phyloP scores from a whole-genome alignment of 1,140 invertebrate genomes.

The Conopomorpha cramerella region DNA sequence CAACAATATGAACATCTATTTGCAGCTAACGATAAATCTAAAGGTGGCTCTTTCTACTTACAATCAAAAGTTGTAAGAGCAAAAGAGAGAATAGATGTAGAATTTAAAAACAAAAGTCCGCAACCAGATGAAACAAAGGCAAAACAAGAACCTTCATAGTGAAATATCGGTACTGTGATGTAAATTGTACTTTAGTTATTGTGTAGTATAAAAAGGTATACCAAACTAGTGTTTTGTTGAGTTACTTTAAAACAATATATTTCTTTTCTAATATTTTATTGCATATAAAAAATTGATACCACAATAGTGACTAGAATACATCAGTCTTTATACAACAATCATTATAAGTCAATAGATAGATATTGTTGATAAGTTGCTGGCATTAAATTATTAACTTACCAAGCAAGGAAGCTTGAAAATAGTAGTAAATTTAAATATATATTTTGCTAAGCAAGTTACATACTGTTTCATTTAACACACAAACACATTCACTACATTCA shows the following conservation, averaged over 20 bases:
- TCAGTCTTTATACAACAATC: conserved; percentile 59
- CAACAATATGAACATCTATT: conserved; percentile 91
- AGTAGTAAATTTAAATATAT: too few relatives aligned
- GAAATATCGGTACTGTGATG: too few relatives aligned
- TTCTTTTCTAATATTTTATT: conserved; percentile 52
- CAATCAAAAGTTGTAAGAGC: conserved; percentile 96
- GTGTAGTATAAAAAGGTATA: too few relatives aligned
- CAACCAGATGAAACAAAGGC: conserved; percentile 86
- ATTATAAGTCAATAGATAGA: conserved; percentile 9
- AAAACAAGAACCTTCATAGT: too few relatives aligned
- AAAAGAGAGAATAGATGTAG: conserved; percentile 88
- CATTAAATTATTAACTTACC: too few relatives aligned
- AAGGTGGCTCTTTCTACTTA: conserved; percentile 95
- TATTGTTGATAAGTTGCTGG: not conserved
- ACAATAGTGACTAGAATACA: conserved; percentile 60
- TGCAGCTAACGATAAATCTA: conserved; percentile 87
- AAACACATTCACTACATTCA: too few relatives aligned
- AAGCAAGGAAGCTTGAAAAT: too few relatives aligned
- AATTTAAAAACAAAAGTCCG: conserved; percentile 57
- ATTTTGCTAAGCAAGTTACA: too few relatives aligned
- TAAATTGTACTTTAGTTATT: too few relatives aligned
- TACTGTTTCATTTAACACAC: too few relatives aligned
- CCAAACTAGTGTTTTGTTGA: too few relatives aligned
- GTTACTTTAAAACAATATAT: conserved; percentile 24
- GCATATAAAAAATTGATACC: conserved; percentile 44